These are phyloP conservation scores for Exephanes ischioxanthus DNA, from an alignment of 2,888 invertebrate genomes.

Conservation along the genomic window DNA sequence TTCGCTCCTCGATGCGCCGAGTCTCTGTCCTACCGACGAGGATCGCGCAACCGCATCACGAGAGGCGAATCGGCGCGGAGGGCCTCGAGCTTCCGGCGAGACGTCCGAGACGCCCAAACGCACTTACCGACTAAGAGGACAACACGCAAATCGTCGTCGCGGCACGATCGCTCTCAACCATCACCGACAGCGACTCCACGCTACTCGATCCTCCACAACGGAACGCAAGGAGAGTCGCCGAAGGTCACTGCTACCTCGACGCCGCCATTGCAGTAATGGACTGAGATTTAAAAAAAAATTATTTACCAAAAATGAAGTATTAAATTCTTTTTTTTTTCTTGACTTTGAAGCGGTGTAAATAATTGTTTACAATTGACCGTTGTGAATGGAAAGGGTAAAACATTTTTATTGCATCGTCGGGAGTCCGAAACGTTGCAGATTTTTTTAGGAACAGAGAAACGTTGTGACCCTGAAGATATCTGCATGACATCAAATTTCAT, in stretches of 20 bases:
- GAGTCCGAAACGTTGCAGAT: too few species aligned
- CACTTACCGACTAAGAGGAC: not conserved
- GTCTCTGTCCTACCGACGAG: slow-evolving; percentile 3
- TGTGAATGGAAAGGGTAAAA: too few species aligned
- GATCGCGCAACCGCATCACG: slow-evolving; percentile 18
- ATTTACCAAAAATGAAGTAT: too few species aligned
- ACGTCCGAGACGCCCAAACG: not conserved
- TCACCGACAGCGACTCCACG: slow-evolving; percentile 23
- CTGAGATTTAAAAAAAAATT: not conserved
- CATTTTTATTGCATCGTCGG: too few species aligned
- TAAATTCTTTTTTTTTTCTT: not conserved
- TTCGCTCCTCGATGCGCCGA: slow-evolving; percentile 3
- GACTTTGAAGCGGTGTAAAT: too few species aligned
- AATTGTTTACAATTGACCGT: too few species aligned
- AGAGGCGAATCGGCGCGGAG: not conserved
- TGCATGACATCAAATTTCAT: too few species aligned
- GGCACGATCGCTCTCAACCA: slow-evolving; percentile 8
- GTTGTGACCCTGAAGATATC: too few species aligned
- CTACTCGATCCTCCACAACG: slow-evolving; percentile 1
- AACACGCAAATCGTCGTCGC: slow-evolving; percentile 27
- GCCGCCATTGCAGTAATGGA: not conserved
- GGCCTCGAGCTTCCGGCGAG: slow-evolving; percentile 9
- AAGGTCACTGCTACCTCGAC: not conserved
- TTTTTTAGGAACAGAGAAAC: too few species aligned
- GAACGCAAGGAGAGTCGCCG: not conserved